phyloP scores from a whole-genome alignment of 2,797 vertebrate species.

The Perdix hodgsoniae region DNA sequence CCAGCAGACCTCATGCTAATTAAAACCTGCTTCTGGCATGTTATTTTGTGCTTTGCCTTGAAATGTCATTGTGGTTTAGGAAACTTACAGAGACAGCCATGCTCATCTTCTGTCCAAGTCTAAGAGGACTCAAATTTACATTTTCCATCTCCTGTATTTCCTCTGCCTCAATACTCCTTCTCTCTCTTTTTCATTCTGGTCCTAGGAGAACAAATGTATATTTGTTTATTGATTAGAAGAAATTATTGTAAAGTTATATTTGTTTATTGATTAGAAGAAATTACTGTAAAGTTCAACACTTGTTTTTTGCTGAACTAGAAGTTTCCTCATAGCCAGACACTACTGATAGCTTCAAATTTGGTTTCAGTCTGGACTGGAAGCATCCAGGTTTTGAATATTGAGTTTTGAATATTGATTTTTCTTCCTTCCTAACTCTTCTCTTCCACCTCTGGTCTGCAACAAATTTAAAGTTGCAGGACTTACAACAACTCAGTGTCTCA shows the following conservation, averaged over 20 bases:
- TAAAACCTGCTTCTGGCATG: conserved; percentile 39
- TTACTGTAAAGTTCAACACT: neutral
- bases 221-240: neutral
- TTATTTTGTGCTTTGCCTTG: neutral
- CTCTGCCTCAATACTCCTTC: neutral
- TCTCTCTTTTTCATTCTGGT: neutral
- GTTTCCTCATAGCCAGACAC: neutral
- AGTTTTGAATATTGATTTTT: neutral
- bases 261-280: neutral
- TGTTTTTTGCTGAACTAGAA: neutral
- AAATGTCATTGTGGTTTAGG: conserved; percentile 19
- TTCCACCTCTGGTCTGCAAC: accelerated
- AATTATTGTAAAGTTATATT: neutral
- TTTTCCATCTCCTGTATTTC: neutral
- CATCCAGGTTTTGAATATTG: neutral
- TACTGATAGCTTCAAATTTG: neutral
- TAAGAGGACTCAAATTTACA: neutral
- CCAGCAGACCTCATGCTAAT: neutral
- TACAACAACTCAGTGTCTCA: neutral
- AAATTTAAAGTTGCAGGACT: neutral
- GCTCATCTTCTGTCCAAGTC: neutral
- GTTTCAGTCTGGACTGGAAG: neutral
- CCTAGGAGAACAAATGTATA: neutral
- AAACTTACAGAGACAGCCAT: neutral
- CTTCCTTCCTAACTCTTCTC: neutral